Conservation (phyloP, 1,140 invertebrate genomes). For the Eumeta japonica region DNA sequence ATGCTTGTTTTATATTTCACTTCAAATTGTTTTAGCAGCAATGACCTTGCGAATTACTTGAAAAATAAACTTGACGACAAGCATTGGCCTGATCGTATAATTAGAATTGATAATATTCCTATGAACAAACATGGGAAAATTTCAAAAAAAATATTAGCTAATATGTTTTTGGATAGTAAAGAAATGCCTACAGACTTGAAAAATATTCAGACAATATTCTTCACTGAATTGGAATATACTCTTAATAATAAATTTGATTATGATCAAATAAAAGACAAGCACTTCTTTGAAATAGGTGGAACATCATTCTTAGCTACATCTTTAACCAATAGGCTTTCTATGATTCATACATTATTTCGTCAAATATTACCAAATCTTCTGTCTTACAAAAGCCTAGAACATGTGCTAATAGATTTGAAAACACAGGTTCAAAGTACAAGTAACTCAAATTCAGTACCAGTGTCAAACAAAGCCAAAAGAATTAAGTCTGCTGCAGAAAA, state of each 20-base stretch:
- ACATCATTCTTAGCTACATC: slow-evolving; percentile 41
- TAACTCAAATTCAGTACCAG: too few species aligned
- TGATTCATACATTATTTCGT: slow-evolving; percentile 24
- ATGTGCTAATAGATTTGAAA: too few species aligned
- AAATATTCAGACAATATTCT: slow-evolving; percentile 13
- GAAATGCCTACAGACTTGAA: slow-evolving; percentile 10
- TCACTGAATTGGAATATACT: slow-evolving; percentile 27
- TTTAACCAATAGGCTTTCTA: slow-evolving; percentile 38
- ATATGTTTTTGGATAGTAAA: too few species aligned
- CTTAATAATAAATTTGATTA: slow-evolving; percentile 35
- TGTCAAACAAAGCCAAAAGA: too few species aligned
- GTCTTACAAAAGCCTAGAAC: slow-evolving; percentile 21
- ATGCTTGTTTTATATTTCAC: slow-evolving; percentile 58
- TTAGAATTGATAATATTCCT: slow-evolving; percentile 56
- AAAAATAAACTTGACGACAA: slow-evolving; percentile 48
- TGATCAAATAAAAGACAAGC: slow-evolving; percentile 42
- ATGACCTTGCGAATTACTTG: slow-evolving; percentile 39
- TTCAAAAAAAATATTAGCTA: slow-evolving; percentile 36
- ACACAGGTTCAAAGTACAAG: too few species aligned
- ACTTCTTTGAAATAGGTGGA: slow-evolving; percentile 38
- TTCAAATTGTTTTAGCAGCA: slow-evolving; percentile 33
- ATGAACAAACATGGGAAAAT: slow-evolving; percentile 63
- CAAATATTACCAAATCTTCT: slow-evolving; percentile 35
- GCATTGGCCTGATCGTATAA: slow-evolving; percentile 58
- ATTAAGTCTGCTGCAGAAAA: too few species aligned